These are phyloP conservation scores for Proisotoma minuta DNA, from an alignment of 2,888 invertebrate genomes.

Conservation along the genomic window DNA sequence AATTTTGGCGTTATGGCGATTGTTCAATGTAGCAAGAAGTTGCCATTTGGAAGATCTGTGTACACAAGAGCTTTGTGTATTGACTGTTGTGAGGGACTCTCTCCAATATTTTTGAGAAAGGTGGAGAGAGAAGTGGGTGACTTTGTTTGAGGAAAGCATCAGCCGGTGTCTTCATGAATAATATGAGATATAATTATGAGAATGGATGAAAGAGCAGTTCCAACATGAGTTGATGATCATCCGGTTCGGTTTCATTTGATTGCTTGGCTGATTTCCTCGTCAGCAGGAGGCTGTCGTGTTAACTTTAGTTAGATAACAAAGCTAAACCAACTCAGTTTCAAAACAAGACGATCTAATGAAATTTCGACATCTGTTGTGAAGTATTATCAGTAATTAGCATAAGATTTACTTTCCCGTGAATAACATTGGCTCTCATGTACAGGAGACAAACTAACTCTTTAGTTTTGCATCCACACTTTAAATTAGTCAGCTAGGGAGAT, in stretches of 20 bases:
- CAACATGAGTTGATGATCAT: slow-evolving; percentile 35
- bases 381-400: slow-evolving; percentile 49
- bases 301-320: slow-evolving; percentile 7
- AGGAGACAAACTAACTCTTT: slow-evolving; percentile 3
- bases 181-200: slow-evolving; percentile 45
- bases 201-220: slow-evolving; percentile 36
- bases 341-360: slow-evolving; percentile 45
- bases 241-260: slow-evolving; percentile 43
- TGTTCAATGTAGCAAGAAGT: neutral
- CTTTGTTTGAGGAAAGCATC: slow-evolving; percentile 24
- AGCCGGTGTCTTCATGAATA: slow-evolving; percentile 36
- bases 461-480: slow-evolving; percentile 4
- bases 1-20: neutral
- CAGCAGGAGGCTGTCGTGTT: neutral
- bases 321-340: slow-evolving; percentile 17
- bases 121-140: no score
- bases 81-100: no score
- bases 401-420: slow-evolving; percentile 47
- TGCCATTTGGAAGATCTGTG: neutral
- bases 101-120: no score
- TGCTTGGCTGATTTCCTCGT: slow-evolving; percentile 28
- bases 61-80: slow-evolving; percentile 5
- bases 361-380: slow-evolving; percentile 48
- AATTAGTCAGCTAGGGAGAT: slow-evolving; percentile 38
- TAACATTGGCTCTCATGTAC: slow-evolving; percentile 24